phyloP scores from a whole-genome alignment of 1,140 invertebrate genomes.

The Coelopa frigida region DNA sequence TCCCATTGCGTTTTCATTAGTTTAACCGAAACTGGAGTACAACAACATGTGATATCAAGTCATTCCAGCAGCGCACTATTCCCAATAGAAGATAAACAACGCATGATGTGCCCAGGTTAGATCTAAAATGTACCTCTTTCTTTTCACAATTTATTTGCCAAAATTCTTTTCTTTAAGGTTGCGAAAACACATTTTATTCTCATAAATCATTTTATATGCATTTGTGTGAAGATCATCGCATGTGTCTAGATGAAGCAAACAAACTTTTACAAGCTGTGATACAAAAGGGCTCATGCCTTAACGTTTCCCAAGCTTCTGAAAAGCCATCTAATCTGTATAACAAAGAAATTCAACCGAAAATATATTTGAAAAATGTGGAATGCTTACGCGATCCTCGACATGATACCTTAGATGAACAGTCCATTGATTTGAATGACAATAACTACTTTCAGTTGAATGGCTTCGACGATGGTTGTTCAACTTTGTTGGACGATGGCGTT shows the following conservation, averaged over 20 bases:
- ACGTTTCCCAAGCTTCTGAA: neutral
- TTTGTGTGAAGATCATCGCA: constrained; percentile 46
- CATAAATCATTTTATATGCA: constrained; percentile 45
- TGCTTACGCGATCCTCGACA: constrained; percentile 30
- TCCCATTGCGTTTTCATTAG: constrained; percentile 11
- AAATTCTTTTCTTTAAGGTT: constrained; percentile 27
- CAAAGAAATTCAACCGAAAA: constrained; percentile 11
- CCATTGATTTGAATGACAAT: too few relatives aligned
- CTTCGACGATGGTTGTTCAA: too few relatives aligned
- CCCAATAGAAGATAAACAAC: too few relatives aligned
- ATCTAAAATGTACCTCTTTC: constrained; percentile 42
- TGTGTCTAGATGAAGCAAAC: constrained; percentile 35
- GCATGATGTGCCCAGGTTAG: too few relatives aligned
- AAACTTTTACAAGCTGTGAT: constrained; percentile 13
- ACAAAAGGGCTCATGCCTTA: neutral
- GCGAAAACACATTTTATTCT: constrained; percentile 47
- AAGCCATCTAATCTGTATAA: neutral
- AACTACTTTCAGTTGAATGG: too few relatives aligned
- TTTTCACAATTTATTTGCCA: neutral
- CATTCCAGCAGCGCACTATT: neutral
- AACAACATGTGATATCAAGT: constrained; percentile 1
- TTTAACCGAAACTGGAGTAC: constrained; percentile 4
- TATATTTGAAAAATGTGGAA: constrained; percentile 39
- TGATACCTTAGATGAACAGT: constrained; percentile 10
- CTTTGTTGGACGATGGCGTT: too few relatives aligned